Conservation (phyloP, 2,888 invertebrate genomes). For the Acleris sparsana region DNA sequence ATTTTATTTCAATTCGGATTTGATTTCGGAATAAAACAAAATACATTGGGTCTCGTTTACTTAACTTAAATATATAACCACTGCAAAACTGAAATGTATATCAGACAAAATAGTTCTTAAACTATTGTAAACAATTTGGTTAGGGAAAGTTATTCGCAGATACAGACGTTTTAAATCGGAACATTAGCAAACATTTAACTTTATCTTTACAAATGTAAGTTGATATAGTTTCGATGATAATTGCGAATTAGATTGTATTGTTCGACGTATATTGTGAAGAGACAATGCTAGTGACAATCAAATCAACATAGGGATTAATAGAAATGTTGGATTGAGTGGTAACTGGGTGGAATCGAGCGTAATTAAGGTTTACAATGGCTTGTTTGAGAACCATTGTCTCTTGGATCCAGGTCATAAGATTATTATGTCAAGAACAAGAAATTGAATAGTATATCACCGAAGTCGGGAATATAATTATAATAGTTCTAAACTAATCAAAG, state of each 20-base stretch:
- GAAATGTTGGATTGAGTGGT: not conserved
- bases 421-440: no score
- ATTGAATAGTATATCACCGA: no score
- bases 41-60: not conserved
- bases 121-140: not conserved
- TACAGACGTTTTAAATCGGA: no score
- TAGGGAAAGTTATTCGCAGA: not conserved
- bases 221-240: not conserved
- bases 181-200: no score
- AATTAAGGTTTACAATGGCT: conserved; percentile 4
- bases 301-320: not conserved
- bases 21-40: no score
- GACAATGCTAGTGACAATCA: not conserved
- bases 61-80: not conserved
- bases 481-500: no score
- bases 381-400: not conserved
- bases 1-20: no score
- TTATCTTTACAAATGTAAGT: no score
- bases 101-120: not conserved
- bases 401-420: no score
- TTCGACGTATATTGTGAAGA: not conserved
- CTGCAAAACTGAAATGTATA: not conserved
- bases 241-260: not conserved
- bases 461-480: no score
- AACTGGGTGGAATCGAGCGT: not conserved